Base-by-base conservation (phyloP, 2,797 vertebrate species). In the Malacoctenus gilli region DNA sequence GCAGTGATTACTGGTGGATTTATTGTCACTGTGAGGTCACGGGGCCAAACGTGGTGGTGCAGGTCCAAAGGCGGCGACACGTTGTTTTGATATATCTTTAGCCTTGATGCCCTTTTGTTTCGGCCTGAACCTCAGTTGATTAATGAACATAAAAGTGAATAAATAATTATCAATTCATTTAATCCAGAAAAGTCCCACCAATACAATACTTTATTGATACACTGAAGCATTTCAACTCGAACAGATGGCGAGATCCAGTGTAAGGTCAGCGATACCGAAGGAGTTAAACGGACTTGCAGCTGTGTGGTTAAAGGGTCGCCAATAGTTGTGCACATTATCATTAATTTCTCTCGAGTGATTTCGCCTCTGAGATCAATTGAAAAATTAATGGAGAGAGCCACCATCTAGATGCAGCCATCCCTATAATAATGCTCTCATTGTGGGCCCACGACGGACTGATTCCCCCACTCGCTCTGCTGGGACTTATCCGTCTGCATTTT, bases 11-110 rank as follows among this genome's bases (percentile, higher is more conserved):
- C 67, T 51, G 14, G 32, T 40, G 8, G 66, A 75, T 78, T 81
- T 80, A 79, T 72, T 43, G 66, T 54, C 65, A 52, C 80, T 80
- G 84, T 77, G 71, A 77, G 79, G 75, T 82, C 75, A 75, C 60
- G 55, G 47, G 15, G 43, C 19, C 5, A 54, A 31, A 53, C 43
- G 35, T 49, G 43, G 12, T 32, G 21, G 36, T n/a, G n/a, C n/a
- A n/a, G n/a, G n/a, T n/a, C n/a, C n/a, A n/a, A n/a, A n/a, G 43
- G 72, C 54, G 51, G 42, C 58, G 57, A 31, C 23, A 51, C 39
- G 16, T 53, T 66, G 62, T 68, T 63, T 66, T 54, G 38, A 72
- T 57, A 37, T 44, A 59, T 68, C n/a, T 54, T 43, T 49, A n/a
- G 34, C 70, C 57, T 69, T 57, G 57, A 22, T 42, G n/a, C n/a